A percentile compares a stretch with the other conserved stretches of the same genome.
These are phyloP conservation scores for Luscinia luscinia DNA, from an alignment of 2,797 vertebrate species.

Conservation along the genomic window DNA sequence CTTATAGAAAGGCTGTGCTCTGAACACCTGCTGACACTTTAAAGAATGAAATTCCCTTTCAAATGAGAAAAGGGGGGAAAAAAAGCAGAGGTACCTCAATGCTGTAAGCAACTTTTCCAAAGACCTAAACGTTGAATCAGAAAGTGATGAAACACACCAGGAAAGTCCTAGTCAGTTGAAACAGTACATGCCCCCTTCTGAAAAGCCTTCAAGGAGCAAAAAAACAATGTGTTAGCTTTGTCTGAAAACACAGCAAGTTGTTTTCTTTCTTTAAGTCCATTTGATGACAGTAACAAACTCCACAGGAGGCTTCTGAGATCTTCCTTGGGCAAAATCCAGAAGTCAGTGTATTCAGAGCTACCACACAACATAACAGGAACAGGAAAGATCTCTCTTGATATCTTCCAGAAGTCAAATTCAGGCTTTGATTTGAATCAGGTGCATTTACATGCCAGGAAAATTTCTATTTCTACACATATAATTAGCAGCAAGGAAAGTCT, in stretches of 20 bases:
- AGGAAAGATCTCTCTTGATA: neutral
- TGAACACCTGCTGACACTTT: slow-evolving; percentile 8
- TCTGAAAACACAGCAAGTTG: neutral
- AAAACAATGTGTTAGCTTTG: neutral
- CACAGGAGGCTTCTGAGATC: neutral
- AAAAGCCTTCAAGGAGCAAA: slow-evolving; percentile 26
- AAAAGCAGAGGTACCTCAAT: neutral
- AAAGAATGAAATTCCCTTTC: slow-evolving; percentile 20
- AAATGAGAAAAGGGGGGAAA: neutral
- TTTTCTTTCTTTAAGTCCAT: slow-evolving; percentile 11
- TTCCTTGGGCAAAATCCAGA: neutral
- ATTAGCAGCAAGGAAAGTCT: neutral
- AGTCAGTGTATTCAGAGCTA: neutral
- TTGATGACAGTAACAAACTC: slow-evolving; percentile 29
- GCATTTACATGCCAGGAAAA: neutral
- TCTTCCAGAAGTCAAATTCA: neutral
- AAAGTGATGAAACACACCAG: slow-evolving; percentile 20
- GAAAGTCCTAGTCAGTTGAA: slow-evolving; percentile 10
- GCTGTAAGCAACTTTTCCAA: slow-evolving; percentile 33
- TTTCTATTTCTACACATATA: neutral
- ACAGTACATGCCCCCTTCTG: neutral
- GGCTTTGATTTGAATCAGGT: neutral
- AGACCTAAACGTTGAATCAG: slow-evolving; percentile 10
- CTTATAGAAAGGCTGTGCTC: neutral
- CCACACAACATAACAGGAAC: neutral